Conservation (phyloP, 2,888 invertebrate genomes). For the Calameuta pallipes region DNA sequence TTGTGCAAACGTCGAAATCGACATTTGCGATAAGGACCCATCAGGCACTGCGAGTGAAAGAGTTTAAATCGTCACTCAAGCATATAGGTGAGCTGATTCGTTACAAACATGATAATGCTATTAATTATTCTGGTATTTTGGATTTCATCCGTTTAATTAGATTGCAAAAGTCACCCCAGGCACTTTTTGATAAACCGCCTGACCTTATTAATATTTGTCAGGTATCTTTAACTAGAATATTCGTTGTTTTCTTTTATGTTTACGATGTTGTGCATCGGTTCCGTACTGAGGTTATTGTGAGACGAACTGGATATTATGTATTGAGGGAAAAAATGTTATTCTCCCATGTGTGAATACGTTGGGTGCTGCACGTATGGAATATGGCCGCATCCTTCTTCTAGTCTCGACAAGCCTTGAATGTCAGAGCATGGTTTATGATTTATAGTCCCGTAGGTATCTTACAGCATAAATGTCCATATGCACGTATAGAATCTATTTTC, state of each 20-base stretch:
- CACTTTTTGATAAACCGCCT: background rate
- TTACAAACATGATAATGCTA: background rate
- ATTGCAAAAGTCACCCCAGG: too few relatives aligned
- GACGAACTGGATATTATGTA: background rate
- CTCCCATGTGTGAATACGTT: background rate
- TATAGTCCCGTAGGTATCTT: background rate
- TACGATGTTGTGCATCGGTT: background rate
- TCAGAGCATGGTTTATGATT: constrained; percentile 5
- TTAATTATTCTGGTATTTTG: background rate
- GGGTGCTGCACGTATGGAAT: background rate
- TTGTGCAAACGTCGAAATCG: too few relatives aligned
- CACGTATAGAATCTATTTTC: background rate
- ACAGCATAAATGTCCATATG: background rate
- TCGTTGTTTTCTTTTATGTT: background rate
- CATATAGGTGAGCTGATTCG: background rate
- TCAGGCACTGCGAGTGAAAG: background rate
- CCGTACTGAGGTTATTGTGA: background rate
- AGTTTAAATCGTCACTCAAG: background rate
- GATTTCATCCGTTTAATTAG: too few relatives aligned
- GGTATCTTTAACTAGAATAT: background rate
- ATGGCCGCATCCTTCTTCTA: background rate
- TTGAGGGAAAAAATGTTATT: background rate
- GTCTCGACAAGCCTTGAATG: background rate
- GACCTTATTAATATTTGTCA: background rate
- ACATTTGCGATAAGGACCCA: too few relatives aligned